Evolutionary conservation across 2,113 vertebrate species (phyloP).

Genomic region (Oceanites oceanicus): DNA sequence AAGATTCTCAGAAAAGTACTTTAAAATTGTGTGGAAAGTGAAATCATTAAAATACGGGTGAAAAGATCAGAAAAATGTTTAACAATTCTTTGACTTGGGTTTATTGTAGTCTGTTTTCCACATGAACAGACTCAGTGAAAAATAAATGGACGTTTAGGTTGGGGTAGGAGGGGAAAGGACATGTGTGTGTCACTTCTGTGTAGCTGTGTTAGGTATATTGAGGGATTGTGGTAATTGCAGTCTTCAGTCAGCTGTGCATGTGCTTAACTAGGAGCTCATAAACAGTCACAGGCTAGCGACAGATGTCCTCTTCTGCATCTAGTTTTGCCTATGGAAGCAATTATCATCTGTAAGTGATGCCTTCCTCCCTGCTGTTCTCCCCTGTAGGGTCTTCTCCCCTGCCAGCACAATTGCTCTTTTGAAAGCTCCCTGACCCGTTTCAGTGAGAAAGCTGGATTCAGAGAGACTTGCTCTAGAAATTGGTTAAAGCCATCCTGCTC

Average conservation of each 20-base stretch:
- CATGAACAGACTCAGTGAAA: accelerated
- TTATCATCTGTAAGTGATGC: not conserved
- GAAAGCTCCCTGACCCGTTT: not conserved
- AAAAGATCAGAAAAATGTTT: not conserved
- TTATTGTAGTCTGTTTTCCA: not conserved
- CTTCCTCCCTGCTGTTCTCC: not conserved
- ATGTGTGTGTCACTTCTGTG: not conserved
- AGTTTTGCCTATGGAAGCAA: not conserved
- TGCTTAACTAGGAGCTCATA: not conserved
- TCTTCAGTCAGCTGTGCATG: not conserved
- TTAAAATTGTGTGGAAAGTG: not conserved
- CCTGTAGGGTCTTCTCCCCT: not conserved
- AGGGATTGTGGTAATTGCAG: not conserved
- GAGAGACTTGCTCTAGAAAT: not conserved
- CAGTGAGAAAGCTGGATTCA: not conserved
- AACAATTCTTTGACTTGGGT: not conserved
- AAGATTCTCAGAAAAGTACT: not conserved
- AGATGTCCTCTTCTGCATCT: not conserved
- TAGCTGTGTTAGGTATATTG: not conserved
- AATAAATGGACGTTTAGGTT: not conserved
- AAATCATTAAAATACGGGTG: not conserved
- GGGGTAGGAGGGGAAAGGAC: not conserved
- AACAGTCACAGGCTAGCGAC: not conserved
- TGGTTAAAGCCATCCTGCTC: not conserved
- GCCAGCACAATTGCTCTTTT: not conserved